Conservation (phyloP, 2,888 invertebrate species). For the Cantharis flavilabris region DNA sequence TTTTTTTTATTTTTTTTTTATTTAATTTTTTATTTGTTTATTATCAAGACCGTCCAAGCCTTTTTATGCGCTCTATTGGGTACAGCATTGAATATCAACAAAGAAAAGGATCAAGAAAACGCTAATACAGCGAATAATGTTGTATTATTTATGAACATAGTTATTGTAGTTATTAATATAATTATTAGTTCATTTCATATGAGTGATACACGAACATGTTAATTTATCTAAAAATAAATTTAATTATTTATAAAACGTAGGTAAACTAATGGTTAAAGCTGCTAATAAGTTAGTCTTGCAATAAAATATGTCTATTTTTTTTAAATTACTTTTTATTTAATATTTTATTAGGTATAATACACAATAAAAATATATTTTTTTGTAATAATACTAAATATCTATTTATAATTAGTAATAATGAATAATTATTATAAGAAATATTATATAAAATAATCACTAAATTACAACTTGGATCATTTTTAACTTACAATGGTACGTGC, state of each 20-base stretch:
- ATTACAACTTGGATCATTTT: background rate
- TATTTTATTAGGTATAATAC: too few species aligned
- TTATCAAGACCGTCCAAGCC: conserved; percentile 63
- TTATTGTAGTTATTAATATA: conserved; percentile 65
- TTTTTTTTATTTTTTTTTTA: conserved; percentile 42
- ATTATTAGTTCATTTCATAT: conserved; percentile 67
- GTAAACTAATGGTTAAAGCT: background rate
- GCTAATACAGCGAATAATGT: conserved; percentile 66
- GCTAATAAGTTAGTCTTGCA: background rate
- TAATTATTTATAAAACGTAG: background rate
- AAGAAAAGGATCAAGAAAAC: conserved; percentile 61
- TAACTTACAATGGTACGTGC: background rate
- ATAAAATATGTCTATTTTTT: background rate
- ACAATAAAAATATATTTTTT: too few species aligned
- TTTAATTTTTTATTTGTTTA: conserved; percentile 32
- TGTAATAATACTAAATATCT: background rate
- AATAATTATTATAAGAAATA: background rate
- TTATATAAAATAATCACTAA: background rate
- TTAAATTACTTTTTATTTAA: too few species aligned
- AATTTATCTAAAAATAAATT: background rate
- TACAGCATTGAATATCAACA: conserved; percentile 65
- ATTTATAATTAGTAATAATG: background rate
- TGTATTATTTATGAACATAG: conserved; percentile 62
- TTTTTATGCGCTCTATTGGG: conserved; percentile 65
- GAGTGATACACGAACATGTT: conserved; percentile 33